Evolutionary conservation across 2,797 vertebrate genomes (phyloP).

Genomic region (Squalus acanthias): DNA sequence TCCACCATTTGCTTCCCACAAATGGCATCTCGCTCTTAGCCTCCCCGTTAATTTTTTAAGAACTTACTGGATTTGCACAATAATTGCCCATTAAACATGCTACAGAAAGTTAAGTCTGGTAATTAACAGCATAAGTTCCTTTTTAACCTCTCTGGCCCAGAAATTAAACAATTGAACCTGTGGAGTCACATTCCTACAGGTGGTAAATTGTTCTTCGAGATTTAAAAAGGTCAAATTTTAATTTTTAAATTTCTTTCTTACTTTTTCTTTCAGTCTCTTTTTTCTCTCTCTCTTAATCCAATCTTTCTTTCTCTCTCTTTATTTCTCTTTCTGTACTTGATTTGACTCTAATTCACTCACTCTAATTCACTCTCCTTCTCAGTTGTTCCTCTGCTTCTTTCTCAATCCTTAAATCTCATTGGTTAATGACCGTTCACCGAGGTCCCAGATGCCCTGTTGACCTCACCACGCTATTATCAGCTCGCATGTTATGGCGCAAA

Average conservation of each 20-base stretch:
- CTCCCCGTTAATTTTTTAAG: too few relatives aligned
- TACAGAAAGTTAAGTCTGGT: too few relatives aligned
- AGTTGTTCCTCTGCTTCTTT: background rate
- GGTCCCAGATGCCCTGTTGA: background rate
- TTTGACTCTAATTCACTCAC: background rate
- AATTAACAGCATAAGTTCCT: too few relatives aligned
- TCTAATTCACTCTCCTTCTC: background rate
- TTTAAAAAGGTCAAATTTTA: background rate
- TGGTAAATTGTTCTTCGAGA: background rate
- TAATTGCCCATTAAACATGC: too few relatives aligned
- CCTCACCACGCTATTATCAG: background rate
- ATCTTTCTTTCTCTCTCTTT: background rate
- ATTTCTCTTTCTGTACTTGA: background rate
- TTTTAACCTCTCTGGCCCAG: too few relatives aligned
- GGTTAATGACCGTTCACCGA: background rate
- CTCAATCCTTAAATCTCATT: too few relatives aligned
- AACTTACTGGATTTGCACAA: too few relatives aligned
- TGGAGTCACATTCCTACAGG: too few relatives aligned
- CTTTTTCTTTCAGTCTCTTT: background rate
- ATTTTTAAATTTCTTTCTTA: background rate
- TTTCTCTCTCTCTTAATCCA: background rate
- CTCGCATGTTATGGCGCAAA: background rate
- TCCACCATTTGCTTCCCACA: too few relatives aligned
- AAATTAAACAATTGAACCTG: too few relatives aligned
- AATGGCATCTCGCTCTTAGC: too few relatives aligned